These are phyloP conservation scores for Siphonodentalium dalli DNA, from an alignment of 2,888 invertebrate genomes.

Conservation along the genomic window DNA sequence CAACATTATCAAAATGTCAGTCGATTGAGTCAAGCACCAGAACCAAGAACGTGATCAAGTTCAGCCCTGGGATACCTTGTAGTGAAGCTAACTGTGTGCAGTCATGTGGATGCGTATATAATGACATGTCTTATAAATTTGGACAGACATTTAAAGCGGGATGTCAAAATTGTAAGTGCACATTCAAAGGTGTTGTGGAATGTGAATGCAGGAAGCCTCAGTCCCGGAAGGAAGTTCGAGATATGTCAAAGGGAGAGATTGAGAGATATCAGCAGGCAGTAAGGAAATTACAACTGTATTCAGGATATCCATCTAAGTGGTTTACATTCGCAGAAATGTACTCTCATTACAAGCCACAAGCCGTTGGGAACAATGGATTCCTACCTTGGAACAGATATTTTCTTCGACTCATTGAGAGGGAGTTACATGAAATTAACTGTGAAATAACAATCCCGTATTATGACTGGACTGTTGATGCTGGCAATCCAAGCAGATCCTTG, in stretches of 20 bases:
- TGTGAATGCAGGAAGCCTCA: slow-evolving; percentile 40
- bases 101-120: slow-evolving; percentile 55
- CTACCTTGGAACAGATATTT: slow-evolving; percentile 61
- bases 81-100: slow-evolving; percentile 47
- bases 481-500: slow-evolving; percentile 44
- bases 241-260: slow-evolving; percentile 51
- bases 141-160: slow-evolving; percentile 43
- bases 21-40: slow-evolving; percentile 34
- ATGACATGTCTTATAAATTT: slow-evolving; percentile 41
- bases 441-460: slow-evolving; percentile 61
- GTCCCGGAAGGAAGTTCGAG: slow-evolving; percentile 56
- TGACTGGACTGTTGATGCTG: slow-evolving; percentile 62
- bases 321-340: slow-evolving; percentile 49
- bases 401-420: slow-evolving; percentile 50
- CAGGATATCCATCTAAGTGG: slow-evolving; percentile 53
- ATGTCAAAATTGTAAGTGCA: slow-evolving; percentile 50
- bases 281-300: slow-evolving; percentile 35
- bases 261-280: slow-evolving; percentile 53
- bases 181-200: slow-evolving; percentile 38
- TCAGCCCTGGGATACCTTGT: slow-evolving; percentile 52
- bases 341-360: slow-evolving; percentile 50
- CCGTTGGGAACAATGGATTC: slow-evolving; percentile 49
- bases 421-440: slow-evolving; percentile 52
- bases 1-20: slow-evolving; percentile 49
- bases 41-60: slow-evolving; percentile 45